Base-by-base conservation (phyloP, 2,113 vertebrate species). In the Casuarius casuarius region DNA sequence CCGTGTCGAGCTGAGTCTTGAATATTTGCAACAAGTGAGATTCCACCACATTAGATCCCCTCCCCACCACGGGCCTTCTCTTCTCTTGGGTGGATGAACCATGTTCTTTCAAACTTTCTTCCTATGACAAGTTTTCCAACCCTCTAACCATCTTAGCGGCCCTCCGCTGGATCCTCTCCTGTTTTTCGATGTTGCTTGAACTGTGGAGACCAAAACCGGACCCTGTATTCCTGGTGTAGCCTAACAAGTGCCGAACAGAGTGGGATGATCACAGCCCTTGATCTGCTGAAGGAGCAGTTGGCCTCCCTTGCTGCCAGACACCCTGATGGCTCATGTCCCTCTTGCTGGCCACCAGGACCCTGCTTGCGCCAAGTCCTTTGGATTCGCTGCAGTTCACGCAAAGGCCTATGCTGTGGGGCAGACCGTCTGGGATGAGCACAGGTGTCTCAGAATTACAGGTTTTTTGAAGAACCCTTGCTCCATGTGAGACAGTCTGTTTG, bases 401-500 rank as follows among this genome's bases (percentile, higher is more conserved):
- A 0, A 35, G 0, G 0, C 38, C 4, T 67, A 13, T 54, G 28
- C 13, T 46, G 31, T 9, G 49, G 35, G 33, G 23, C 25, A 44
- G 61, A 44, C 9, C 23, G 8, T 33, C 26, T 10, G 8, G 25
- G 22, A 19, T 54, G 68, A 73, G 38, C 20, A 61, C 44, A 16
- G 44, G 44, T 6, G 44, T 46, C 44, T 46, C 44, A 46, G 44
- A 14, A 16, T 46, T 46, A 46, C 44, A 16, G 16, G 14, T 46
- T 46, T 46, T 46, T 46, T 46, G 44, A 46, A 46, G 44, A 46
- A 46, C 44, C 16, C 44, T 46, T 46, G 44, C 44, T 42, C 13
- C 42, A 42, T 42, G 42, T 42, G 42, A 42, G 42, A 42, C 9
- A 42, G 42, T 42, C 42, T 42, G 42, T 42, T 42, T 42, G 42